Percentiles rank a stretch among this genome's conserved stretches.
Evolutionary conservation across 2,888 invertebrate species (phyloP).

Genomic region (Catocala nupta): DNA sequence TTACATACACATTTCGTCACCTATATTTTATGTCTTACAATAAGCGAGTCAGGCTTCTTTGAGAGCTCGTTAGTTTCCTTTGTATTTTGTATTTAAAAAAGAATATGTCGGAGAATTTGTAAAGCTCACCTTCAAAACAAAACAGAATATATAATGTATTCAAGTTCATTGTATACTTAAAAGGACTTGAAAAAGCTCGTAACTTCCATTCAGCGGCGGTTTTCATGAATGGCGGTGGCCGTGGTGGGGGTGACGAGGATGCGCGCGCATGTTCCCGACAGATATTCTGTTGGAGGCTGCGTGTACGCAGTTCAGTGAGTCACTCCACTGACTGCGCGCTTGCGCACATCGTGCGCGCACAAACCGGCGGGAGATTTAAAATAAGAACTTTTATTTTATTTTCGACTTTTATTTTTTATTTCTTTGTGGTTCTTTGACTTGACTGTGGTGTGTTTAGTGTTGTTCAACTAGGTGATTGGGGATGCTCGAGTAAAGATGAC

Average conservation of each 20-base stretch:
- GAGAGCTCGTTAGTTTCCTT: no score
- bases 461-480: constrained; percentile 62
- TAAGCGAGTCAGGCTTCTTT: no score
- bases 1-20: no score
- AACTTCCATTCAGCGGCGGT: constrained; percentile 65
- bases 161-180: constrained; percentile 28
- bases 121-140: constrained; percentile 9
- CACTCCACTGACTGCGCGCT: constrained; percentile 70
- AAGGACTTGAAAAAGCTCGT: constrained; percentile 34
- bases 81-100: no score
- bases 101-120: no score
- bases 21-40: no score
- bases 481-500: constrained; percentile 79
- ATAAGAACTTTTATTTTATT: constrained; percentile 49
- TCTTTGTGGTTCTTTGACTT: constrained; percentile 51
- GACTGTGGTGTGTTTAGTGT: constrained; percentile 69
- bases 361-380: constrained; percentile 75
- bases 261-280: constrained; percentile 60
- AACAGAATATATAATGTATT: constrained; percentile 13
- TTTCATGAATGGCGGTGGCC: constrained; percentile 76
- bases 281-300: constrained; percentile 68
- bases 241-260: constrained; percentile 74
- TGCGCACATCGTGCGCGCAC: constrained; percentile 64
- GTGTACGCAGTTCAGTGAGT: constrained; percentile 56
- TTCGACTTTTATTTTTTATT: constrained; percentile 43